Base-by-base conservation (phyloP, 2,888 invertebrate genomes). In the Iselma pallidipennis region DNA sequence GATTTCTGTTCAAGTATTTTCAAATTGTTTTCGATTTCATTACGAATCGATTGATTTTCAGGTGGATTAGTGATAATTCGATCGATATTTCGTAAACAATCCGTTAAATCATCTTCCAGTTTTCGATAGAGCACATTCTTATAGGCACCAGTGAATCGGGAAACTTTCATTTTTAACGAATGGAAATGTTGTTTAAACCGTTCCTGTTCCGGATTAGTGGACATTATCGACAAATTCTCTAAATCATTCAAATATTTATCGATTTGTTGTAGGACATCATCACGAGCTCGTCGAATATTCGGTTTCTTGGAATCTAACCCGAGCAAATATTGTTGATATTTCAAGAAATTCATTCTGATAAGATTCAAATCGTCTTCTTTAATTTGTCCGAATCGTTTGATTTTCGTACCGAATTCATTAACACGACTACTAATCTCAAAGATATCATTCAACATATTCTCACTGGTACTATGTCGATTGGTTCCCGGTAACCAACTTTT, bases 1-100 rank as follows among this genome's bases (percentile, higher is more conserved):
- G 74, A 61, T 54, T 69, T 67, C 14, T 73, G 66, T 52, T 75
- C 75, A 23, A 75, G 51, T 49, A 75, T 75, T 58, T 71, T 72
- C 25, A 73, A 56, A n/a, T 69, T 57, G 31, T 69, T 71, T 50
- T 74, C 71, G 1, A 70, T 66, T 9, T 74, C 70, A 33, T 55
- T 69, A 2, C 57, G 63, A 6, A 73, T 55, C 49, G 70, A 67
- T 4, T 67, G 59, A 7, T 68, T 56, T 16, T 50, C 54, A 2
- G 51, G 29, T 60, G 64, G 61, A 45, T 72, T 65, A 1, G 66
- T 60, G n/a, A 71, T 53, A 31, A 65, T 57, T 16, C 69, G 67
- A 16, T 63, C 67, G 1, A 66, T 61, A 29, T 69, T 63, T 10
- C 63, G 28, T 7, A 70, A 58, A 21, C 69, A 42, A 53, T 68